Conservation (phyloP, 2,888 invertebrate species). For the Agonopterix heracliana region DNA sequence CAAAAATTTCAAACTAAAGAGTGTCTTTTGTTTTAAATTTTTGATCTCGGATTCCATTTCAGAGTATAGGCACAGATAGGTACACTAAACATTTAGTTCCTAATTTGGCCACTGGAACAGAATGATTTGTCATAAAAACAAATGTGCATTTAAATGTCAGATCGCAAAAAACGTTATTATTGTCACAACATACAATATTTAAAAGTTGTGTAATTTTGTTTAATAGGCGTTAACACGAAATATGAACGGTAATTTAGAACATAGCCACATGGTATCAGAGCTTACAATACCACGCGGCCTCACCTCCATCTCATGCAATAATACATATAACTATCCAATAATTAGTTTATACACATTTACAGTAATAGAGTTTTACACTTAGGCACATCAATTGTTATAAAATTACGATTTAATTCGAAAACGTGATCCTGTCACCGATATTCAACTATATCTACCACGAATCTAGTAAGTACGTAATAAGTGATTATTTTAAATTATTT, state of each 20-base stretch:
- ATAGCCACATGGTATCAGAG: background rate
- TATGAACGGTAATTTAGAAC: background rate
- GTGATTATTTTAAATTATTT: constrained; percentile 13
- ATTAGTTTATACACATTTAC: constrained; percentile 56
- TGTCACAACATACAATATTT: constrained; percentile 7
- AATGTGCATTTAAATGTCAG: background rate
- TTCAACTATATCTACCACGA: constrained; percentile 55
- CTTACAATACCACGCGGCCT: background rate
- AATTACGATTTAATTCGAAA: constrained; percentile 70
- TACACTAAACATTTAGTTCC: no score
- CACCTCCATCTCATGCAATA: background rate
- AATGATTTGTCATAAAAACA: background rate
- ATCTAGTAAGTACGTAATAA: constrained; percentile 44
- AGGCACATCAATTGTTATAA: constrained; percentile 78
- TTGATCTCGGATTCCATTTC: no score
- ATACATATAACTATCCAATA: constrained; percentile 10
- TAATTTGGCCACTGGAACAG: no score
- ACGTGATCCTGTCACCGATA: constrained; percentile 59
- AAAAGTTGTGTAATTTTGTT: background rate
- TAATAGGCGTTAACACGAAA: background rate
- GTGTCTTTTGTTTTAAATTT: no score
- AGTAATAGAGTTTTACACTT: constrained; percentile 71
- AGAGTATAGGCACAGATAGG: no score
- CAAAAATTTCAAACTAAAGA: no score
- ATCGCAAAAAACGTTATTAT: constrained; percentile 4